phyloP scores from a whole-genome alignment of 2,888 invertebrate genomes.

The Malacosoma neustria region DNA sequence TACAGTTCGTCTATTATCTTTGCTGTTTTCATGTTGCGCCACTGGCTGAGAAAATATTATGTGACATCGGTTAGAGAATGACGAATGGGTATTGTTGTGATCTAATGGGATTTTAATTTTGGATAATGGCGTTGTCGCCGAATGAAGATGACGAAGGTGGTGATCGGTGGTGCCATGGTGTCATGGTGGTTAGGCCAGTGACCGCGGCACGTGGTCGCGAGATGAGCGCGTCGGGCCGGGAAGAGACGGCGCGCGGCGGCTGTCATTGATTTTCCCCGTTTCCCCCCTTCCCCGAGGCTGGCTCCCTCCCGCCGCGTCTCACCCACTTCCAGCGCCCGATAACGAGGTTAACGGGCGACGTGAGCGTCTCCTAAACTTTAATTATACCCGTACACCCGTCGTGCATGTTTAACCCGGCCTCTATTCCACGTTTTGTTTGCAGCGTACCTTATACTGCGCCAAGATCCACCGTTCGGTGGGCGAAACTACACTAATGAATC shows the following conservation, averaged over 20 bases:
- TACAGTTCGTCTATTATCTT: constrained; percentile 26
- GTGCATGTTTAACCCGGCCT: constrained; percentile 72
- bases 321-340: constrained; percentile 75
- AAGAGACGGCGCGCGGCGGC: constrained; percentile 72
- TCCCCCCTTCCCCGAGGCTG: constrained; percentile 48
- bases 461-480: constrained; percentile 49
- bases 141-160: constrained; percentile 17
- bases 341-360: constrained; percentile 76
- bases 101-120: not conserved
- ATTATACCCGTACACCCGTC: constrained; percentile 72
- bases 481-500: constrained; percentile 54
- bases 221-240: constrained; percentile 69
- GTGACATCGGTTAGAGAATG: constrained; percentile 1
- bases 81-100: not conserved
- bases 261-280: constrained; percentile 74
- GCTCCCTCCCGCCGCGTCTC: constrained; percentile 66
- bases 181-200: constrained; percentile 57
- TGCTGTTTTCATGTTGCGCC: constrained; percentile 28
- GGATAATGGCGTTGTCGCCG: constrained; percentile 10
- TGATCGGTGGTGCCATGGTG: constrained; percentile 20
- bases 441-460: constrained; percentile 62
- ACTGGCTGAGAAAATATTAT: constrained; percentile 9
- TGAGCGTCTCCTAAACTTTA: constrained; percentile 75
- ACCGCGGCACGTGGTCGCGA: constrained; percentile 71
- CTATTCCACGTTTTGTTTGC: constrained; percentile 68